phyloP scores from a whole-genome alignment of 2,888 invertebrate genomes.

The Alviniconcha strummeri region DNA sequence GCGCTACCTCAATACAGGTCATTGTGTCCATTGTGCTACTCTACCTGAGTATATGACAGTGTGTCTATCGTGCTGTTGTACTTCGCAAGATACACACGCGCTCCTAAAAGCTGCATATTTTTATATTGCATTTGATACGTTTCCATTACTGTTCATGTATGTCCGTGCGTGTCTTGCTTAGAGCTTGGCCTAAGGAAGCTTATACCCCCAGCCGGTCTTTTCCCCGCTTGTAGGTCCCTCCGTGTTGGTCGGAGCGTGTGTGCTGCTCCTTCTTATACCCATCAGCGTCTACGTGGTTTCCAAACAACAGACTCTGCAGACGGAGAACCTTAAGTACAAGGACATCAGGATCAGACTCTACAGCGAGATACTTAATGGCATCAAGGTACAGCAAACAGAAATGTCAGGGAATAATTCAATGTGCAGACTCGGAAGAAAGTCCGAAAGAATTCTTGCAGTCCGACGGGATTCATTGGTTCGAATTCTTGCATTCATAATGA shows the following conservation, averaged over 20 bases:
- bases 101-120: background rate
- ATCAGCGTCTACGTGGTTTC: slow-evolving; percentile 88
- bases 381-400: slow-evolving; percentile 63
- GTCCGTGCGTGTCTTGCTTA: too few species aligned
- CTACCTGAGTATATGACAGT: slow-evolving; percentile 2
- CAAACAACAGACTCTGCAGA: slow-evolving; percentile 48
- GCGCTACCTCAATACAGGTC: slow-evolving; percentile 49
- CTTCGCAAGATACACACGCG: background rate
- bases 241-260: slow-evolving; percentile 20
- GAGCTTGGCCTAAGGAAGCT: too few species aligned
- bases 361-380: slow-evolving; percentile 71
- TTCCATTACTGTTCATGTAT: background rate
- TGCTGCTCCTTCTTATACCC: slow-evolving; percentile 83
- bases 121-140: background rate
- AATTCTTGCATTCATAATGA: too few species aligned
- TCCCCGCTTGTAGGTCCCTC: slow-evolving; percentile 64
- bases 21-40: slow-evolving; percentile 41
- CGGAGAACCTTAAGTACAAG: slow-evolving; percentile 56
- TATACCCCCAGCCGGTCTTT: too few species aligned
- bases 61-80: background rate
- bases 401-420: background rate
- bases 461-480: background rate
- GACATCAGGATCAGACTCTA: slow-evolving; percentile 67
- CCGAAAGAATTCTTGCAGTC: background rate
- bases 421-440: background rate